A percentile compares a stretch with the other conserved stretches of the same genome.
Evolutionary conservation across 2,113 vertebrate species (phyloP).

Genomic region (Anarhynchus alexandrinus): DNA sequence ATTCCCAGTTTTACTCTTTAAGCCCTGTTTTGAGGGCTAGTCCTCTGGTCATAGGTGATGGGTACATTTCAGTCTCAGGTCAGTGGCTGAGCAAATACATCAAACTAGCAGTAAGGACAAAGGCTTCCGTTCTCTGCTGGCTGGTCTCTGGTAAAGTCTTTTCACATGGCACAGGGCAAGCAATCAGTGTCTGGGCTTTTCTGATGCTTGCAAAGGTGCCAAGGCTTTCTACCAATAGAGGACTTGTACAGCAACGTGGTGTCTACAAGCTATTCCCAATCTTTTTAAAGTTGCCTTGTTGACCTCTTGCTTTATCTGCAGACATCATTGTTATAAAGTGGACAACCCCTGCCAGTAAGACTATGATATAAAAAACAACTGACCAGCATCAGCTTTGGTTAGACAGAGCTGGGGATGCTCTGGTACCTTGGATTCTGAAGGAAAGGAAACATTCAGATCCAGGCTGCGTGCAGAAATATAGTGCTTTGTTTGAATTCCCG

Average conservation of each 20-base stretch:
- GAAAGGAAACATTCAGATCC: background rate
- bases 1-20: background rate
- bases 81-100: background rate
- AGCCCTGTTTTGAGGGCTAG: background rate
- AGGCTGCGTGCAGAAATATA: background rate
- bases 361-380: background rate
- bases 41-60: background rate
- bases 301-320: background rate
- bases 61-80: background rate
- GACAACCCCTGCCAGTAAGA: background rate
- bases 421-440: background rate
- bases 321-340: background rate
- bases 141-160: background rate
- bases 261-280: rapidly evolving
- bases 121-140: background rate
- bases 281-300: background rate
- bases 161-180: background rate
- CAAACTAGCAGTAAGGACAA: background rate
- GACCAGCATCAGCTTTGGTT: background rate
- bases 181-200: background rate
- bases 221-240: background rate
- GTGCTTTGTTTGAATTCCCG: conserved; percentile 20
- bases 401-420: background rate
- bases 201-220: background rate
- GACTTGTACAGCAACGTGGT: background rate